phyloP scores from a whole-genome alignment of 1,140 invertebrate species.

The Caenorhabditis inopinata region DNA sequence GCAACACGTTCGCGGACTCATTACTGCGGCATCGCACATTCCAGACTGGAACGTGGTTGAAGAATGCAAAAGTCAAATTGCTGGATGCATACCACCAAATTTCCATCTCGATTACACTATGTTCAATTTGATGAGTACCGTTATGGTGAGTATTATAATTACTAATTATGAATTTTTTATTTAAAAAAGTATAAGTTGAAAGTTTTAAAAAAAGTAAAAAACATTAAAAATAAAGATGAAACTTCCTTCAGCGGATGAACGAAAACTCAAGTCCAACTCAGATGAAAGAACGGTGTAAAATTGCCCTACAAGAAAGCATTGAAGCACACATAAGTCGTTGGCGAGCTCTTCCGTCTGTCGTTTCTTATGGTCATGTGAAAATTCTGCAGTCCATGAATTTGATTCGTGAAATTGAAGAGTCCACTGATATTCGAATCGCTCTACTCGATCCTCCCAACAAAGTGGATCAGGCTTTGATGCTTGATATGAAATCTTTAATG shows the following conservation, averaged over 20 bases:
- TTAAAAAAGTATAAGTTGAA: no score
- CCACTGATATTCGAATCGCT: conserved; percentile 9
- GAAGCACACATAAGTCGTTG: background rate
- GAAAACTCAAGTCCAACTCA: background rate
- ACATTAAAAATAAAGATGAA: no score
- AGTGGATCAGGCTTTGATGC: background rate
- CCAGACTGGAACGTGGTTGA: conserved; percentile 36
- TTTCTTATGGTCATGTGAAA: conserved; percentile 32
- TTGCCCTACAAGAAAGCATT: background rate
- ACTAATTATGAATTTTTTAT: background rate
- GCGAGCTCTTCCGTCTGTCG: conserved; percentile 28
- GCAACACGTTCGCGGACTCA: background rate
- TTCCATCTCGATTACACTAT: background rate
- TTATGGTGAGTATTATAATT: conserved; percentile 27
- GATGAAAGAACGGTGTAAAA: background rate
- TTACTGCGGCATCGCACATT: conserved; percentile 17
- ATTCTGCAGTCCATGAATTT: conserved; percentile 32
- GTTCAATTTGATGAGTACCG: conserved; percentile 20
- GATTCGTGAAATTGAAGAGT: conserved; percentile 39
- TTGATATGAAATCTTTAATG: conserved; percentile 35
- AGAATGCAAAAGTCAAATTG: conserved; percentile 23
- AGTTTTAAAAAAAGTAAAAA: no score
- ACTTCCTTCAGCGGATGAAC: background rate
- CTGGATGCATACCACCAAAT: conserved; percentile 21
- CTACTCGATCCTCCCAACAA: background rate